Base-by-base conservation (phyloP, 2,797 vertebrate genomes). In the Arrhamphus sclerolepis region DNA sequence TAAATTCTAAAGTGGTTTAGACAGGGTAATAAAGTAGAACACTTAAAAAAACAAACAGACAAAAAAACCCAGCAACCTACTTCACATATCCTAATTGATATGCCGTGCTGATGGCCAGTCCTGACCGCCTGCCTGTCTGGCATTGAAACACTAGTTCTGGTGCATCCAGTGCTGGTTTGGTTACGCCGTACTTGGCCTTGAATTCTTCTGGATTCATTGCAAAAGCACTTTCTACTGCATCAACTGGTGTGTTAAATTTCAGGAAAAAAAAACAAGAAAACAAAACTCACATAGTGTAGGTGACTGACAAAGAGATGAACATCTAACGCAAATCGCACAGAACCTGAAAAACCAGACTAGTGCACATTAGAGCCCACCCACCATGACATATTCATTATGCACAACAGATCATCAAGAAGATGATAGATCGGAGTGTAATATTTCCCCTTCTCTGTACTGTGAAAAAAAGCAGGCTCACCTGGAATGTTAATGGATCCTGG, bases 61-160 rank as follows among this genome's bases (percentile, higher is more conserved):
- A n/a, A n/a, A n/a, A n/a, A 2, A 24, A 46, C 6, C 20, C 6
- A 13, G n/a, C 0, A 47, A 68, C 74, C 75, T 92, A 95, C 95
- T 90, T 92, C 20, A 61, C 26, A 20, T 89, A 95, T 56, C 95
- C 94, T 0, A 93, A 80, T 16, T 66, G 3, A 3, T 3, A 40
- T 22, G 94, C 94, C 10, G 87, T 89, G n/a, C 72, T 59, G 0
- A 89, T 91, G 46, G 94, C 95, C 13, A 5, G 16, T 11, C 0
- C 66, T 5, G 92, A 94, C 61, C 94, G 83, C 6, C 5, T 81
- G 42, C 95, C 94, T 48, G 92, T 18, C 42, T 92, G 92, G 71
- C 95, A 95, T 77, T 95, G 89, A 82, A 96, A 94, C 65, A 95
- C 69, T 42, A 95, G 62, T 31, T 93, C 82, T 11, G 86, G 60